Evolutionary conservation across 2,888 invertebrate genomes (phyloP).

Genomic region (Agrochola lota): DNA sequence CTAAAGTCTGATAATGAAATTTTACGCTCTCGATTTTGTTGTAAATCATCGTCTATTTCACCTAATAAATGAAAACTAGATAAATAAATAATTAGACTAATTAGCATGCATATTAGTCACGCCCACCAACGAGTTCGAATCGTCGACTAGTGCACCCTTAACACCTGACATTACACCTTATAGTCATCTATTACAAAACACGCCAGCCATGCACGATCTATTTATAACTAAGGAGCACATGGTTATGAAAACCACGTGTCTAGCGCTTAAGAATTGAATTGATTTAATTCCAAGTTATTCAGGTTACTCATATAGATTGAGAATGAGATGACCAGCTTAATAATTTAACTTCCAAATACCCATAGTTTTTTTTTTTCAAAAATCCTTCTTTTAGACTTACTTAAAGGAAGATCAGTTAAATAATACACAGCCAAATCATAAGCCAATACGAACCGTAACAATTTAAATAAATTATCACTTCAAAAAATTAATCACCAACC

Average conservation of each 20-base stretch:
- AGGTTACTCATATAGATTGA: conserved; percentile 11
- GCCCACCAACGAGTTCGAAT: too few species aligned
- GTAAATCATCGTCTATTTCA: too few species aligned
- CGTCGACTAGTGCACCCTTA: too few species aligned
- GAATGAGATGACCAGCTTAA: not conserved
- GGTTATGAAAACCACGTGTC: conserved; percentile 39
- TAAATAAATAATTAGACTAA: too few species aligned
- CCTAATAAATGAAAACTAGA: too few species aligned
- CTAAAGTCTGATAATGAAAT: too few species aligned
- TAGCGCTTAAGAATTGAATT: not conserved
- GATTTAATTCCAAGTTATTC: conserved; percentile 30
- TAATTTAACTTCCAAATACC: not conserved
- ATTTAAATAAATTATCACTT: conserved; percentile 52
- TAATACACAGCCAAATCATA: not conserved
- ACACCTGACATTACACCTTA: conserved; percentile 29
- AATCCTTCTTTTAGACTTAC: rapidly evolving
- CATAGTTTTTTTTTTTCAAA: not conserved
- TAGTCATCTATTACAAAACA: conserved; percentile 35
- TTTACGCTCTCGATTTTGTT: too few species aligned
- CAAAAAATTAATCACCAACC: conserved; percentile 47
- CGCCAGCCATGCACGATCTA: conserved; percentile 14
- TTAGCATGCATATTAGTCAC: too few species aligned
- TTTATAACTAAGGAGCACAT: conserved; percentile 34
- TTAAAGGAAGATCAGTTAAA: not conserved
- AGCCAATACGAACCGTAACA: conserved; percentile 16